Percentiles rank a stretch among this genome's conserved stretches.
Evolutionary conservation across 30 jellyfish, hydroid and myxozoan species (phyloP).

Genomic region (Mastigias papua): DNA sequence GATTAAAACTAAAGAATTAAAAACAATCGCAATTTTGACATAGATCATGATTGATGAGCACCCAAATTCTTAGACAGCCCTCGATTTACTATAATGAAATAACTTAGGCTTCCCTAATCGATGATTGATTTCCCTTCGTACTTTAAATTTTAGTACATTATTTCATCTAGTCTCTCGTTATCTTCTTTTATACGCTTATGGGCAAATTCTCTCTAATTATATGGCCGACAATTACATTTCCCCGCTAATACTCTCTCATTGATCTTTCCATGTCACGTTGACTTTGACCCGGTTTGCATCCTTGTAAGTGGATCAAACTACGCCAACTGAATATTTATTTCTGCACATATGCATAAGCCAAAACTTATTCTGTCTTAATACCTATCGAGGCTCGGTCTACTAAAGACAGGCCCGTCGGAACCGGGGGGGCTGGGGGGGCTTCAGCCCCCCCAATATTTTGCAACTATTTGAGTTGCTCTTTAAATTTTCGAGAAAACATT

Average conservation of each 20-base stretch:
- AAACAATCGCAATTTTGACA: conserved; percentile 57
- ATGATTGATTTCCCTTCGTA: conserved; percentile 68
- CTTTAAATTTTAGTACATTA: conserved; percentile 49
- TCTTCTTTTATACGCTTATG: conserved; percentile 50
- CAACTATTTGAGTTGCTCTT: too few relatives aligned
- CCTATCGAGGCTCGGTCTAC: too few relatives aligned
- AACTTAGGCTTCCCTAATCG: conserved; percentile 34
- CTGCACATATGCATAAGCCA: too few relatives aligned
- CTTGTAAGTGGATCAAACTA: conserved; percentile 39
- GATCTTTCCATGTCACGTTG: conserved; percentile 51
- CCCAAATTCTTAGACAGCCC: conserved; percentile 66
- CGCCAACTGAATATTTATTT: neutral
- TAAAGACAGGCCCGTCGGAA: too few relatives aligned
- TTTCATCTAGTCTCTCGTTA: conserved; percentile 46
- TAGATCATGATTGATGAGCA: conserved; percentile 55
- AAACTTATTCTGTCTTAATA: too few relatives aligned
- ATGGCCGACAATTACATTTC: conserved; percentile 52
- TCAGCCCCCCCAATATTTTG: too few relatives aligned
- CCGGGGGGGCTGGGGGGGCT: too few relatives aligned
- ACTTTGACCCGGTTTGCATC: conserved; percentile 28
- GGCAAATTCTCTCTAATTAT: conserved; percentile 51
- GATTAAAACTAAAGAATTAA: conserved; percentile 42
- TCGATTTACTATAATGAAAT: conserved; percentile 37
- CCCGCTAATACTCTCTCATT: conserved; percentile 58
- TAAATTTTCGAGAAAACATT: too few relatives aligned